Evolutionary conservation across 2,888 invertebrate species (phyloP), one percentile per base, ranked within the genome.

Genomic region (Drosophila borborema): DNA sequence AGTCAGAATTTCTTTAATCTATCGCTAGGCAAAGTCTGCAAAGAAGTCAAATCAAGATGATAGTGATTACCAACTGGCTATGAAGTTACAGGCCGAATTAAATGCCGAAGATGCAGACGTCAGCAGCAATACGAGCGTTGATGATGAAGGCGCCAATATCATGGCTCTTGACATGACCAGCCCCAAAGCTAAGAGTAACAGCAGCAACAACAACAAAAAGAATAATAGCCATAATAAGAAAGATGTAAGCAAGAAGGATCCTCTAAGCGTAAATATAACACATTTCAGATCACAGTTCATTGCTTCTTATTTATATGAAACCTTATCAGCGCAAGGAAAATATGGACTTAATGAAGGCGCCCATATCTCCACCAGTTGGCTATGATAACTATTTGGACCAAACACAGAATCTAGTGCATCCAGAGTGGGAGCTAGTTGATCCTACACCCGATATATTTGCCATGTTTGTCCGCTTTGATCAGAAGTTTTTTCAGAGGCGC

Each of bases 391-490:
- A 86, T 51, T 72, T 93, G 20, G 90, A 93, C 80, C 88, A 91
- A 16, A 93, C 92, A 0, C 83, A 89, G 36, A 93, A 93, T 53
- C 66, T 93, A 31, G 93, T 93, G 0, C 92, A 93, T 74, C 93
- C 93, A 0, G 86, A 91, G 58, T 93, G 93, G 95, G 99, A 99
- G 93, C 92, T 96, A 1, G 94, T 97, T 2, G 99, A 99, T 93
- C 99, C 99, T 0, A 98, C 96, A 14, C 99, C 99, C 0, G 97
- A 99, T 92, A 95, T 99, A 41, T 95, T 96, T 89, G 94, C 95
- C 0, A 93, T 99, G 72, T 99, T 99, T 91, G 90, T 96, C 1
- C 96, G 97, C 74, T 99, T 98, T 90, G 97, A 99, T 92, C 93
- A 94, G 31, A 94, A 95, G 80, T 99, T 97, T 92, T 99, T 99